Evolutionary conservation across 2,797 vertebrate species (phyloP).

Genomic region (Darevskia mixta): DNA sequence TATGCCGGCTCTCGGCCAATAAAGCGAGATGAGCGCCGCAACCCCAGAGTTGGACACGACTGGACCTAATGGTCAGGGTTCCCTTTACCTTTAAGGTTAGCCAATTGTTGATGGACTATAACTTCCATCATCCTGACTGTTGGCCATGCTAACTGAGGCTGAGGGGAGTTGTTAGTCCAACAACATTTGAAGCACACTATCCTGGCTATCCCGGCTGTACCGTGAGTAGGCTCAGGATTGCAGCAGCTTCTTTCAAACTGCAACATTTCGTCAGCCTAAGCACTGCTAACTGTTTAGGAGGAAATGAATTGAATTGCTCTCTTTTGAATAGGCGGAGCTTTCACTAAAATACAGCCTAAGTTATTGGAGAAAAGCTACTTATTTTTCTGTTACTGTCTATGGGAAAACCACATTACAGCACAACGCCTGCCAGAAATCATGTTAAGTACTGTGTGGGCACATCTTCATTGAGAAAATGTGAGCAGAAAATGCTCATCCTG

Average conservation of each 20-base stretch:
- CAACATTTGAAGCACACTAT: neutral
- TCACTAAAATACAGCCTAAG: constrained; percentile 38
- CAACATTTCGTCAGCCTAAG: constrained; percentile 44
- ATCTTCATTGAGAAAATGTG: constrained; percentile 60
- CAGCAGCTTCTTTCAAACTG: constrained; percentile 34
- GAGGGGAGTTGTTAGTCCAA: neutral
- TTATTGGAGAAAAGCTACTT: constrained; percentile 43
- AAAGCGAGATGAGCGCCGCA: no score
- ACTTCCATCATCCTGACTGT: neutral
- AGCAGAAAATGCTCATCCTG: constrained; percentile 18
- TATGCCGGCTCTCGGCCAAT: no score
- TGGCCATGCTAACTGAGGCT: neutral
- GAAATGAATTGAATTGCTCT: constrained; percentile 37
- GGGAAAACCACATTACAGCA: constrained; percentile 30
- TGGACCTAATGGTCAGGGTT: no score
- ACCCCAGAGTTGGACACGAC: no score
- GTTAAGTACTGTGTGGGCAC: constrained; percentile 28
- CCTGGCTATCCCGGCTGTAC: neutral
- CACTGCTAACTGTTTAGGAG: constrained; percentile 33
- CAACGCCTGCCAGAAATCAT: constrained; percentile 46
- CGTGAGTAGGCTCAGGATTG: neutral
- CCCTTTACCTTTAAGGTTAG: neutral
- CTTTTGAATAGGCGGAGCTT: constrained; percentile 49
- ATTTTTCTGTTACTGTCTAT: constrained; percentile 36
- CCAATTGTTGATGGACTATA: neutral